These are phyloP conservation scores for Monochamus saltuarius DNA, from an alignment of 1,140 invertebrate species.

Conservation along the genomic window DNA sequence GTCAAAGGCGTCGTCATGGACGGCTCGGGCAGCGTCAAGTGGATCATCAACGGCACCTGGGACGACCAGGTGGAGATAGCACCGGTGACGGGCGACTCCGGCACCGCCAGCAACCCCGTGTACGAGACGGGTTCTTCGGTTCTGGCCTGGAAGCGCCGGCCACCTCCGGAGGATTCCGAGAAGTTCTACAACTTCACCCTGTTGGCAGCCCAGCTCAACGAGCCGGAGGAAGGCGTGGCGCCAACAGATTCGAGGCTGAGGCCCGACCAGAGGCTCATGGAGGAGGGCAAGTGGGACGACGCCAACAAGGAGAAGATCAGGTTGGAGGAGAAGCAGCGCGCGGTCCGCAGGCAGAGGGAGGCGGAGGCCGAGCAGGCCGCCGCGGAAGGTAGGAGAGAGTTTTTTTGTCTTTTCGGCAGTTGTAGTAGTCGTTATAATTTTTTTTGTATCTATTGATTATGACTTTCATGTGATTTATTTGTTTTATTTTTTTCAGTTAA, in stretches of 20 bases:
- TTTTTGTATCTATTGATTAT: too few relatives aligned
- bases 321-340: conserved; percentile 94
- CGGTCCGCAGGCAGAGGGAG: conserved; percentile 71
- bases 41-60: conserved; percentile 67
- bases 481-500: too few relatives aligned
- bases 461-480: too few relatives aligned
- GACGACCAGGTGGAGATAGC: conserved; percentile 93
- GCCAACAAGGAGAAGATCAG: conserved; percentile 87
- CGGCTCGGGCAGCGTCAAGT: conserved; percentile 62
- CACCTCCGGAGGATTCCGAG: conserved; percentile 69
- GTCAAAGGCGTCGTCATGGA: conserved; percentile 78
- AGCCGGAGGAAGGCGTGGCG: conserved; percentile 87
- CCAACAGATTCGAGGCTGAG: conserved; percentile 93
- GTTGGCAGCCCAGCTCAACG: conserved; percentile 95
- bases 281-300: conserved; percentile 93
- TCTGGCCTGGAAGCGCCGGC: conserved; percentile 81
- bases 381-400: conserved; percentile 58
- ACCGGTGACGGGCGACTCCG: conserved; percentile 76
- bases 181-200: conserved; percentile 89
- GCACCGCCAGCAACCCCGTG: conserved; percentile 75
- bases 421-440: too few relatives aligned
- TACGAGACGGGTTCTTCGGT: conserved; percentile 88
- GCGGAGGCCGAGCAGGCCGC: conserved; percentile 77
- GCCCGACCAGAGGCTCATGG: conserved; percentile 73
- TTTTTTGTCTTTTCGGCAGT: too few relatives aligned